Evolutionary conservation across 2,797 vertebrate genomes (phyloP).

Genomic region (Rachycentron canadum): DNA sequence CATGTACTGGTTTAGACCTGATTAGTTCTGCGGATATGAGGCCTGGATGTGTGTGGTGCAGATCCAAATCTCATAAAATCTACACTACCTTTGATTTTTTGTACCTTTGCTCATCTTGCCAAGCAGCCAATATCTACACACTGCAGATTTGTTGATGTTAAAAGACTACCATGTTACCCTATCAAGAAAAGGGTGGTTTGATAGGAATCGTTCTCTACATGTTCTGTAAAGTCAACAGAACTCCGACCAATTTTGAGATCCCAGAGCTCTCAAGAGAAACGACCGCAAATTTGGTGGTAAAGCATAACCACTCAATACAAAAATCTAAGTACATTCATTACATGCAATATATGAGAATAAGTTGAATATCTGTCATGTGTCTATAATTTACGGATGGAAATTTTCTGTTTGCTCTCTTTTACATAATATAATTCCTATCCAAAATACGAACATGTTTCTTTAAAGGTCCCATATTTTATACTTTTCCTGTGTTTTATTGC

Average conservation of each 20-base stretch:
- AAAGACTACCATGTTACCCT: not conserved
- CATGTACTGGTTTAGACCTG: not conserved
- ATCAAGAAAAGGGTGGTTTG: not conserved
- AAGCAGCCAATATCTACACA: not conserved
- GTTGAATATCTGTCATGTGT: not conserved
- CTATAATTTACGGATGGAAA: not conserved
- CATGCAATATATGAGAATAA: not conserved
- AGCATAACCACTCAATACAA: not conserved
- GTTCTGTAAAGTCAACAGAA: not conserved
- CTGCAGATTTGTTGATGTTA: not conserved
- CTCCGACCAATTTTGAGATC: too few species aligned
- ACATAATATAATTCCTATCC: not conserved
- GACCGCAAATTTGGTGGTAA: not conserved
- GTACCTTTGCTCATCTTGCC: not conserved
- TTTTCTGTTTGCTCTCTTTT: slow-evolving; percentile 1
- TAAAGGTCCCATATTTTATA: not conserved
- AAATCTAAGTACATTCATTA: not conserved
- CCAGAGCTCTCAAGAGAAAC: slow-evolving; percentile 4
- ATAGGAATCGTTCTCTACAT: not conserved
- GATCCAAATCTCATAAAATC: not conserved
- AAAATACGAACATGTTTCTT: slow-evolving; percentile 10
- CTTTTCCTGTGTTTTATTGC: too few species aligned
- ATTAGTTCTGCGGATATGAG: slow-evolving; percentile 3
- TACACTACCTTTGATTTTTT: slow-evolving; percentile 2
- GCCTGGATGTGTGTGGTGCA: not conserved